Base-by-base conservation (phyloP, 2,797 vertebrate species). In the Borostomias antarcticus region DNA sequence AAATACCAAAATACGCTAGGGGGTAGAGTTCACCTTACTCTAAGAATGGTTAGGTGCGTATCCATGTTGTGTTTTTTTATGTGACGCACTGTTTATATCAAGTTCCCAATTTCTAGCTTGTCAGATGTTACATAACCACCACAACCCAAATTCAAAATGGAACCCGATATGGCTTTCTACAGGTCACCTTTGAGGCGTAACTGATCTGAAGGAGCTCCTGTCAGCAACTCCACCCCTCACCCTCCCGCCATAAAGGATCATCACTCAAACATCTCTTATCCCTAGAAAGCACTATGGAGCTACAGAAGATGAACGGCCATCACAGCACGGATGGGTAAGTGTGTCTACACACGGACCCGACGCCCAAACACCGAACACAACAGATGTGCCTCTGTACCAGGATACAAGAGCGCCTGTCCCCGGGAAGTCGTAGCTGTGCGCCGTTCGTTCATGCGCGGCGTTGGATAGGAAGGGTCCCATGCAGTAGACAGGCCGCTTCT, bases 241-340 rank as follows among this genome's bases (percentile, higher is more conserved):
- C n/a, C n/a, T n/a, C n/a, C n/a, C n/a, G n/a, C n/a, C n/a, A n/a
- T n/a, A n/a, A n/a, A n/a, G n/a, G n/a, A n/a, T 54, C 17, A 37
- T 19, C 30, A 47, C 35, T 28, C 23, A 66, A 53, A 43, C 45
- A 13, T 47, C 59, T 19, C 26, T 53, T 52, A 58, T 43, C 11
- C 6, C 7, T 21, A 23, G 51, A n/a, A 7, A 61, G 17, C 40
- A 80, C 30, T 40, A 93, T 93, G 92, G 92, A 93, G 69, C 87
- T 91, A 21, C 82, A 90, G 67, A 94, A 92, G 79, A 84, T 91
- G 26, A 92, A 93, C 0, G 91, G 92, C 62, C 83, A 90, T 59
- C 82, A 89, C 66, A 76, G 60, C 67, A 81, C 23, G 45, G 88
- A 92, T 1, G 86, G 88, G 93, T 93, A 71, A 3, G 85, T 69